phyloP scores from a whole-genome alignment of 2,888 invertebrate genomes.

The Protophormia terraenovae region DNA sequence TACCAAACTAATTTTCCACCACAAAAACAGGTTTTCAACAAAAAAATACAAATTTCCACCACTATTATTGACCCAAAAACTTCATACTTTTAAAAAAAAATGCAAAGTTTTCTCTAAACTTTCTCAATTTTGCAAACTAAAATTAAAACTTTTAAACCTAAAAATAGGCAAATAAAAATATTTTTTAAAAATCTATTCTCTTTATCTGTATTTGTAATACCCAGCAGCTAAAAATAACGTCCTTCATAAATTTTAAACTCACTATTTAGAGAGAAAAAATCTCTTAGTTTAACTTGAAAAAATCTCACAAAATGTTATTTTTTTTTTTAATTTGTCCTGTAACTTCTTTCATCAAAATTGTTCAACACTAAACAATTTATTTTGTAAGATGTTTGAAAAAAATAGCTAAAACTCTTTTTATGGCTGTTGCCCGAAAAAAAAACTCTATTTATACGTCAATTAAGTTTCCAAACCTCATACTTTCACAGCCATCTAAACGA shows the following conservation, averaged over 20 bases:
- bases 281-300: not conserved
- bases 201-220: too few species aligned
- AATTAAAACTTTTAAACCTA: too few species aligned
- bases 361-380: conserved; percentile 30
- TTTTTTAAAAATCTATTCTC: too few species aligned
- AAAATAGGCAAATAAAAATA: too few species aligned
- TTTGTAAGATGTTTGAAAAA: not conserved
- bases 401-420: conserved; percentile 60
- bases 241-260: conserved; percentile 21
- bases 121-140: too few species aligned
- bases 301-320: conserved; percentile 27
- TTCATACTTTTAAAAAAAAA: too few species aligned
- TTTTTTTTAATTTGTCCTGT: not conserved
- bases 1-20: too few species aligned
- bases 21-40: too few species aligned
- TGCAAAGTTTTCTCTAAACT: too few species aligned
- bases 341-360: conserved; percentile 35
- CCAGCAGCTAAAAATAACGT: not conserved
- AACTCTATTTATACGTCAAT: conserved; percentile 79
- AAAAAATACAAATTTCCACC: too few species aligned
- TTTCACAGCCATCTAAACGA: conserved; percentile 61
- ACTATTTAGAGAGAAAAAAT: conserved; percentile 1
- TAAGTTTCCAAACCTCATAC: conserved; percentile 71
- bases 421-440: conserved; percentile 66
- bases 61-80: too few species aligned